Evolutionary conservation across 2,888 invertebrate genomes (phyloP), one percentile per base, ranked within the genome.

Genomic region (Fabriciana adippe): DNA sequence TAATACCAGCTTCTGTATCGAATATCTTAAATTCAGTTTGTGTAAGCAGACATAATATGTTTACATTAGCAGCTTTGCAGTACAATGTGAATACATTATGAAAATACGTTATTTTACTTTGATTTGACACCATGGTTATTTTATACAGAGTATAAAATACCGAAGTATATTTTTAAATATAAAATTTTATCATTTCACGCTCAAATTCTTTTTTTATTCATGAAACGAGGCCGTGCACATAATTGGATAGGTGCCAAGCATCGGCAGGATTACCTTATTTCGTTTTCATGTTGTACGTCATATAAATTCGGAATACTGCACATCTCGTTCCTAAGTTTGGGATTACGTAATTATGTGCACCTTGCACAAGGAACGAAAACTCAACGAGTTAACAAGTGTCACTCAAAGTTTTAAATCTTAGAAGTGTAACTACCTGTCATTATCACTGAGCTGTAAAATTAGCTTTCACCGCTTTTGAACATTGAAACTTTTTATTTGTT

Each of bases 181-280:
- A 4, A 55, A 55, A 55, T 55, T 31, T 35, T 35, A 35, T 35
- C 35, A 35, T 35, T 55, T 55, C 55, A 55, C 55, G 55, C 31
- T 55, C 31, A 55, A 55, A 31, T 31, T 31, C 55, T 55, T 55
- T 15, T 26, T 55, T 55, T 55, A 55, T n/a, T 55, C 55, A 55
- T 55, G 15, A 31, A 55, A 55, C 31, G 55, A 55, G 31, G 26
- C 31, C 55, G 31, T 54, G 15, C 31, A 54, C 54, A 55, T 55
- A 55, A 55, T 55, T 55, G 55, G 55, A 55, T 6, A 55, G 55
- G 55, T 55, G 31, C 55, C 55, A 55, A 55, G n/a, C 31, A 55
- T 31, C 31, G 55, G n/a, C 31, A 31, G n/a, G 31, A 55, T 55
- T 55, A 55, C 55, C 55, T 55, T 18, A 55, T 31, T 55, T 31